Percentiles rank a stretch among this genome's conserved stretches.
Conservation (phyloP, 2,113 vertebrate genomes). For the Aleadryas rufinucha region DNA sequence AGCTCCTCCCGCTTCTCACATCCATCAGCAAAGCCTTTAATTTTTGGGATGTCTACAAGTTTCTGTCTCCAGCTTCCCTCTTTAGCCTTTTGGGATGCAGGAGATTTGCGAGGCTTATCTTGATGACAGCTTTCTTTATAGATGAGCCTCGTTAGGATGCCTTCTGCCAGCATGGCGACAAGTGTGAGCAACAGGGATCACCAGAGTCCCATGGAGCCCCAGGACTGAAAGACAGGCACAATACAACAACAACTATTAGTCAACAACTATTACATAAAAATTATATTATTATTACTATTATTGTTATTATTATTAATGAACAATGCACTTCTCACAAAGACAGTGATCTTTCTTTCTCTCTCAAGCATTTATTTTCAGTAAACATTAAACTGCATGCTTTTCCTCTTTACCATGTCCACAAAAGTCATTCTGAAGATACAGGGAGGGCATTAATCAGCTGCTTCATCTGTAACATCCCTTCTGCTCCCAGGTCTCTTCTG, state of each 20-base stretch:
- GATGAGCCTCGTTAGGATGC: slow-evolving; percentile 51
- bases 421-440: background rate
- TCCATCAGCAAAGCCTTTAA: background rate
- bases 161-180: slow-evolving; percentile 72
- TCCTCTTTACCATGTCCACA: background rate
- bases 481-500: background rate
- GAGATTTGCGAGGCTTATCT: slow-evolving; percentile 2
- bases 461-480: background rate
- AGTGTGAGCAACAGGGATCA: background rate
- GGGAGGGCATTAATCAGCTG: background rate
- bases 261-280: background rate
- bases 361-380: background rate
- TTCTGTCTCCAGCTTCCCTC: slow-evolving; percentile 48
- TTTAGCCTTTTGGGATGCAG: background rate
- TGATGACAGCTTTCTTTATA: slow-evolving; percentile 53
- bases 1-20: background rate
- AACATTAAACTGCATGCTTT: background rate
- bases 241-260: background rate
- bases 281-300: background rate
- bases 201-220: background rate
- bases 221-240: background rate
- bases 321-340: background rate
- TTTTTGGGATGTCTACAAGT: slow-evolving; percentile 11
- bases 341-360: background rate
- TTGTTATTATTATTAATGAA: background rate